Conservation (phyloP, 2,888 invertebrate genomes). For the Cephus rjabovi region DNA sequence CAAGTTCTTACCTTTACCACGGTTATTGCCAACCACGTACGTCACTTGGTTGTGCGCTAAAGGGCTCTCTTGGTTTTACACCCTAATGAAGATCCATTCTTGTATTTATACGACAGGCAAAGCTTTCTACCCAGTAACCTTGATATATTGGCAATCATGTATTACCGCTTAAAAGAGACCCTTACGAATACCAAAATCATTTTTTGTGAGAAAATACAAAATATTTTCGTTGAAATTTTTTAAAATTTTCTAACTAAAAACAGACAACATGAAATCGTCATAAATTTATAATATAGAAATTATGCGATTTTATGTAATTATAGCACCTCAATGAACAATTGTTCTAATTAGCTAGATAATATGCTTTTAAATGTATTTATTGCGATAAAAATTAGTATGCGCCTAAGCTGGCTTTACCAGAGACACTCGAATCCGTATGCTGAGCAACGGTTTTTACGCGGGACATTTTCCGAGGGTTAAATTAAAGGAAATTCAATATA, state of each 20-base stretch:
- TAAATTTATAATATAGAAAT: not conserved
- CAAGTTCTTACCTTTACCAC: slow-evolving; percentile 23
- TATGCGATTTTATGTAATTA: not conserved
- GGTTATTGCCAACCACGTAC: slow-evolving; percentile 40
- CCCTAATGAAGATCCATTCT: slow-evolving; percentile 52
- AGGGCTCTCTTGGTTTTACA: not conserved
- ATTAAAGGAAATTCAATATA: slow-evolving; percentile 56
- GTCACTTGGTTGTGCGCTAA: slow-evolving; percentile 27
- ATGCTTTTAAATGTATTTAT: not conserved
- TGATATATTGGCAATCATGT: slow-evolving; percentile 39
- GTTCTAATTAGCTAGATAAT: not conserved
- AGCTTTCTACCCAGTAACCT: slow-evolving; percentile 43
- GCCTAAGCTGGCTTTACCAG: not conserved
- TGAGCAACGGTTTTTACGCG: not conserved
- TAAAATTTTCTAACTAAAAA: not conserved
- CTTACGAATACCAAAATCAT: not conserved
- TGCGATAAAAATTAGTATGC: not conserved
- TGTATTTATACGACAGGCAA: slow-evolving; percentile 49
- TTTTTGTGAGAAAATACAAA: not conserved
- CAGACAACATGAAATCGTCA: not conserved
- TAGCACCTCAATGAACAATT: not conserved
- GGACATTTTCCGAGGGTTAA: slow-evolving; percentile 25
- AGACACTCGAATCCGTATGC: not conserved
- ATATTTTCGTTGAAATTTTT: not conserved
- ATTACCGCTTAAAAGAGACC: not conserved